Base-by-base conservation (phyloP, 1,140 invertebrate species). In the Zaprionus davidi region DNA sequence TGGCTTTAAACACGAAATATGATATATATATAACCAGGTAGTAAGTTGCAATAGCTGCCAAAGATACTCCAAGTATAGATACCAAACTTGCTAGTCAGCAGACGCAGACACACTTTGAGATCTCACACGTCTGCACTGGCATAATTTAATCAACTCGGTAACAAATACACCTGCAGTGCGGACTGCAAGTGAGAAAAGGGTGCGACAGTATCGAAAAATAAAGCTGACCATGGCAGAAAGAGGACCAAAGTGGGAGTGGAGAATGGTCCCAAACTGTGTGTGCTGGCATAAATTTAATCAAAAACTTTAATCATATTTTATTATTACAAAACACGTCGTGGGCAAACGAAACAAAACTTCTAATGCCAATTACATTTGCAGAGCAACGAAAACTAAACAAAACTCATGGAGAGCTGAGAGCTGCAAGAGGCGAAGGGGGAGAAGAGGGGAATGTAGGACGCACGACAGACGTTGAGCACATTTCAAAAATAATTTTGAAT, bases 231-330 rank as follows among this genome's bases (percentile, higher is more conserved):
- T 2, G 20, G 20, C 46, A 24, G 20, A 73, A 34, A 36, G 51
- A 44, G 31, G 31, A 9, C 9, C 31, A 55, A 31, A 55, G 36
- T 51, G 31, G 53, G 24, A 20, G 28, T 65, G 53, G 24, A 20
- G 36, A 69, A 49, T 20, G 55, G 55, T 75, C 56, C 81, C 68
- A 71, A 71, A 71, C 56, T 76, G 82, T 81, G 82, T 81, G 84
- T 77, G 84, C 76, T 77, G 78, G 86, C 86, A 90, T 90, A 90
- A 90, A 90, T 90, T 90, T 90, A 90, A 90, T 90, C 85, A 90
- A 90, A 90, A 90, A 90, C 85, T 90, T 90, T 90, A 90, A 90
- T 90, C 85, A 90, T 90, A 90, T 90, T 90, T 90, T 90, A 90
- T 90, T 90, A 90, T 90, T 90, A 90, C 86, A 90, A 90, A 90